A percentile compares a stretch with the other conserved stretches of the same genome.
Conservation (phyloP, 2,888 invertebrate genomes). For the Disparrhopalites patrizii region DNA sequence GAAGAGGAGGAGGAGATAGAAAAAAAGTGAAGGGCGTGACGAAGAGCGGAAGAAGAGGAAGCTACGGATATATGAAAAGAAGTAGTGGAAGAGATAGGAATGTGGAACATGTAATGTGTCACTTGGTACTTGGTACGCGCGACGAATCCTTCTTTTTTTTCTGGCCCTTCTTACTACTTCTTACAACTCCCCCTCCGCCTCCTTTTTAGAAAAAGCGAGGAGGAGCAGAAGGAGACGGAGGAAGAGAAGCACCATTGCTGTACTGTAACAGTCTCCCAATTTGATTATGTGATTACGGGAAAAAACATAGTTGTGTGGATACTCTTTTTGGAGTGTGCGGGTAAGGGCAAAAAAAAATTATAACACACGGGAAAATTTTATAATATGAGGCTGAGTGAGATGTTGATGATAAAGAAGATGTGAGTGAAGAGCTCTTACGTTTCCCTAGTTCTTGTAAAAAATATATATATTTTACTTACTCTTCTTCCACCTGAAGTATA, state of each 20-base stretch:
- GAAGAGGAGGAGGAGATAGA: background rate
- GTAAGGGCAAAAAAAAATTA: background rate
- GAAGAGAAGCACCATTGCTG: no score
- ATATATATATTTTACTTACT: no score
- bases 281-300: conserved; percentile 31
- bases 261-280: conserved; percentile 25
- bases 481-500: background rate
- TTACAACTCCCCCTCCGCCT: conserved; percentile 23
- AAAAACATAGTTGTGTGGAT: conserved; percentile 17
- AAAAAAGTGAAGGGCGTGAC: background rate
- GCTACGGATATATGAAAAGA: background rate
- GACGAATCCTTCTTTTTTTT: background rate
- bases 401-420: background rate
- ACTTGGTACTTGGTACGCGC: background rate
- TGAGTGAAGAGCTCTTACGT: background rate
- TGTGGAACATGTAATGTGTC: conserved; percentile 3
- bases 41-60: background rate
- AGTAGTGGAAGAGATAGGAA: background rate
- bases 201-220: background rate
- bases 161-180: conserved; percentile 1
- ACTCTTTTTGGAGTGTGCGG: background rate
- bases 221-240: background rate
- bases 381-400: background rate
- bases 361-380: no score
- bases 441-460: conserved; percentile 1